Conservation (phyloP, 2,113 vertebrate species). For the Halichoerus grypus region DNA sequence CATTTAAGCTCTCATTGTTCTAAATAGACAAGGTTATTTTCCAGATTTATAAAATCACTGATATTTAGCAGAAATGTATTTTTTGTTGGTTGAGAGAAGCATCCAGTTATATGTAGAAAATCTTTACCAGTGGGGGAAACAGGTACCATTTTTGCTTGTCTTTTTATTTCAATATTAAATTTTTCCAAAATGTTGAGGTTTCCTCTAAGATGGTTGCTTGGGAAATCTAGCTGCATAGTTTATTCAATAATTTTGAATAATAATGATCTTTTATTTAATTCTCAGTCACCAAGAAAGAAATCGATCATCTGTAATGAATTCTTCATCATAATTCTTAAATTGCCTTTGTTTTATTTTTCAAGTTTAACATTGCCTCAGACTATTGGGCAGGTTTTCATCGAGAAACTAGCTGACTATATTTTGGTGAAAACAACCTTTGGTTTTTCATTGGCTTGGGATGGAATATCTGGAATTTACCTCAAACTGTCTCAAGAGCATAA, state of each 20-base stretch:
- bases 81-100: neutral
- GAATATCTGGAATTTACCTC: slow-evolving; percentile 96
- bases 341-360: slow-evolving; percentile 74
- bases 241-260: neutral
- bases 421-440: slow-evolving; percentile 98
- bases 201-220: neutral
- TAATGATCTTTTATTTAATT: neutral
- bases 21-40: neutral
- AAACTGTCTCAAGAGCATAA: slow-evolving; percentile 96
- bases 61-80: neutral
- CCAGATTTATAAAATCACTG: neutral
- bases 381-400: slow-evolving; percentile 93
- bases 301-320: neutral
- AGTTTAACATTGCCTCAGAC: slow-evolving; percentile 95
- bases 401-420: slow-evolving; percentile 97
- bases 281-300: neutral
- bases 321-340: slow-evolving; percentile 13
- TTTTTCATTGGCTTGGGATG: slow-evolving; percentile 99
- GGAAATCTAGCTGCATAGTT: neutral
- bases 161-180: slow-evolving; percentile 14
- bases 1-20: neutral
- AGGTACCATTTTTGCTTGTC: neutral
- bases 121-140: neutral
- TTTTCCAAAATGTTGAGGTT: neutral
- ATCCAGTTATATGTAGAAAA: slow-evolving; percentile 17